Base-by-base conservation (phyloP, 2,113 vertebrate genomes). In the Rhizomys pruinosus region DNA sequence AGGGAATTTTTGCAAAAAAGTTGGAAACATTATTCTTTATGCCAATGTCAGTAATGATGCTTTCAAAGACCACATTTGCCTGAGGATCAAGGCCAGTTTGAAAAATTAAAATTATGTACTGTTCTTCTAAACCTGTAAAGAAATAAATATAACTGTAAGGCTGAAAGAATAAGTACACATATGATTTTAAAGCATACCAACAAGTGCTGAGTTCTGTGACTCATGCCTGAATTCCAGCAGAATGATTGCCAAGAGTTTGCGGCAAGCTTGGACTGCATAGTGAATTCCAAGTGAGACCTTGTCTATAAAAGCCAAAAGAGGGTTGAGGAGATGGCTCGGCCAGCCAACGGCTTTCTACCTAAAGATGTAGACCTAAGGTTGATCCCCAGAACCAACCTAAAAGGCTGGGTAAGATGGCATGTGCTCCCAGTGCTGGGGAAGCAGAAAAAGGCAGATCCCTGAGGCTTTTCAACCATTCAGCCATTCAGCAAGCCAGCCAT, bases 21-120 rank as follows among this genome's bases (percentile, higher is more conserved):
- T 98, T 95, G 57, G 95, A 93, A 84, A 99, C 98, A 84, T 98
- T 98, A 98, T 99, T 99, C 96, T 96, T 98, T 79, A 96, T 96
- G 87, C 99, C 99, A 78, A 99, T 99, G 63, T 98, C 98, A 3
- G 93, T 96, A 96, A 99, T 98, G 91, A 99, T 99, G 97, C 98
- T 99, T 98, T 99, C 99, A 98, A 99, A 98, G 96, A 99, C 96
- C 85, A 98, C 93, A 97, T 99, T 98, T 97, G 98, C 98, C 81
- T 98, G 98, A 98, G 98, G 94, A 81, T 98, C 97, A 86, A 99
- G 98, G 22, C 99, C 98, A 92, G 98, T 99, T 98, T 99, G 99
- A 95, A 99, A 99, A 98, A 99, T 99, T 96, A 99, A 96, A 72
- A 99, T 99, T 29, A 99, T 99, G 94, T 99, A 99, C 72, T 99